Conservation (phyloP, 92 coral and sea anemone genomes). For the Galaxea fascicularis region DNA sequence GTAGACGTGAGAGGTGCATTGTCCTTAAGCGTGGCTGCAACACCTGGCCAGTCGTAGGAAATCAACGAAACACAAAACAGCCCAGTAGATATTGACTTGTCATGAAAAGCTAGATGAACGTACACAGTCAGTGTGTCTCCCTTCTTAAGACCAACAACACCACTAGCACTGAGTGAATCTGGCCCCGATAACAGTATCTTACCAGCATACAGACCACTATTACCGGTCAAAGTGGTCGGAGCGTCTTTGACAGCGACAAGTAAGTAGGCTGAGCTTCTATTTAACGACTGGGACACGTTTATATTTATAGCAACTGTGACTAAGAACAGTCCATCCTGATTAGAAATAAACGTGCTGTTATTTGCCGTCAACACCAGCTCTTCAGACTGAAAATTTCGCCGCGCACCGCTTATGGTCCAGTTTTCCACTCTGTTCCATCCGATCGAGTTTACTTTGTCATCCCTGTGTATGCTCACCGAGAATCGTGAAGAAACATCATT, state of each 20-base stretch:
- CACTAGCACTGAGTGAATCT: slow-evolving; percentile 34
- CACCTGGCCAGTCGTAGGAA: slow-evolving; percentile 74
- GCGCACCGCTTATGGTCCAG: slow-evolving; percentile 29
- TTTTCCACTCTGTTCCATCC: slow-evolving; percentile 50
- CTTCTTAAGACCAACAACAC: slow-evolving; percentile 42
- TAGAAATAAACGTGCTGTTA: slow-evolving; percentile 11
- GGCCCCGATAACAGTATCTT: slow-evolving; percentile 21
- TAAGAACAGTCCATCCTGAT: slow-evolving; percentile 45
- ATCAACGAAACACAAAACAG: slow-evolving; percentile 51
- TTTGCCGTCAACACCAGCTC: not conserved
- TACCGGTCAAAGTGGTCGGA: slow-evolving; percentile 19
- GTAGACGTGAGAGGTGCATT: not conserved
- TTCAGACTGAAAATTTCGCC: slow-evolving; percentile 33
- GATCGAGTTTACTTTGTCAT: slow-evolving; percentile 5
- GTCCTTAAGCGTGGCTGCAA: slow-evolving; percentile 50
- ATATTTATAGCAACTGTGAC: slow-evolving; percentile 41
- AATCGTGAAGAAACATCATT: slow-evolving; percentile 3
- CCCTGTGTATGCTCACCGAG: slow-evolving; percentile 30
- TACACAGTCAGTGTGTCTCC: slow-evolving; percentile 39
- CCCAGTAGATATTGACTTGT: slow-evolving; percentile 9
- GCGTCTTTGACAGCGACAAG: slow-evolving; percentile 28
- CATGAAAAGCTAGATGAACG: not conserved
- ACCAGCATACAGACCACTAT: slow-evolving; percentile 35
- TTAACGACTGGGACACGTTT: not conserved
- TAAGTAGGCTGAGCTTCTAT: slow-evolving; percentile 8